Percentiles rank a stretch among this genome's conserved stretches.
These are phyloP conservation scores for Anthonomus grandis DNA, from an alignment of 1,140 invertebrate genomes.

Conservation along the genomic window DNA sequence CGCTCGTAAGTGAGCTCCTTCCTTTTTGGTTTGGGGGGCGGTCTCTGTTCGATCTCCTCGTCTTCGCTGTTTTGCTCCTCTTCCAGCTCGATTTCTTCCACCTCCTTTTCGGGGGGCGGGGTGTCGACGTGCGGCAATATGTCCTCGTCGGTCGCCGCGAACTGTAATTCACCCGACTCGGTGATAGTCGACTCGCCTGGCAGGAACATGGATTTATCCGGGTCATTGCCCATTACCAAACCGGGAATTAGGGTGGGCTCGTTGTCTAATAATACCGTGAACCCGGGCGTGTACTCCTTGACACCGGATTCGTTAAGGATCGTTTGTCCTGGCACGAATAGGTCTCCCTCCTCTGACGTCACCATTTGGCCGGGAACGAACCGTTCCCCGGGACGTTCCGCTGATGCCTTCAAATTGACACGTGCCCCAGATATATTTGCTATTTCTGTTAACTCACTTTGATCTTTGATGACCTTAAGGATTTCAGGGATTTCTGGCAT, in stretches of 20 bases:
- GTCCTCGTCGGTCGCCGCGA: conserved; percentile 44
- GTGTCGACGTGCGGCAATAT: conserved; percentile 22
- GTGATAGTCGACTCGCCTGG: conserved; percentile 58
- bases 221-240: conserved; percentile 47
- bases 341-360: conserved; percentile 61
- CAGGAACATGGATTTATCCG: conserved; percentile 53
- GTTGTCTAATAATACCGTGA: conserved; percentile 64
- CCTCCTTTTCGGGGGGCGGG: conserved; percentile 31
- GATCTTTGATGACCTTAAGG: conserved; percentile 57
- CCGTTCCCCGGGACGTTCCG: conserved; percentile 42
- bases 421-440: conserved; percentile 62
- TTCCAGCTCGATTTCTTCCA: conserved; percentile 38
- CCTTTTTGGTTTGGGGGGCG: conserved; percentile 37
- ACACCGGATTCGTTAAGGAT: conserved; percentile 60
- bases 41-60: conserved; percentile 35
- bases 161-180: conserved; percentile 52
- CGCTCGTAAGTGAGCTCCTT: conserved; percentile 44
- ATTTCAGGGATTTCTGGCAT: conserved; percentile 62
- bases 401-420: conserved; percentile 60
- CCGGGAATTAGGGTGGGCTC: conserved; percentile 64
- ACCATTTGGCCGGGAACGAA: conserved; percentile 61
- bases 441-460: conserved; percentile 56
- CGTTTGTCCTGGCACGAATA: conserved; percentile 72
- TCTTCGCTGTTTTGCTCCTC: conserved; percentile 41
- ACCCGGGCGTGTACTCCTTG: conserved; percentile 66